Evolutionary conservation across 2,888 invertebrate genomes (phyloP).

Genomic region (Limnephilus rhombicus): DNA sequence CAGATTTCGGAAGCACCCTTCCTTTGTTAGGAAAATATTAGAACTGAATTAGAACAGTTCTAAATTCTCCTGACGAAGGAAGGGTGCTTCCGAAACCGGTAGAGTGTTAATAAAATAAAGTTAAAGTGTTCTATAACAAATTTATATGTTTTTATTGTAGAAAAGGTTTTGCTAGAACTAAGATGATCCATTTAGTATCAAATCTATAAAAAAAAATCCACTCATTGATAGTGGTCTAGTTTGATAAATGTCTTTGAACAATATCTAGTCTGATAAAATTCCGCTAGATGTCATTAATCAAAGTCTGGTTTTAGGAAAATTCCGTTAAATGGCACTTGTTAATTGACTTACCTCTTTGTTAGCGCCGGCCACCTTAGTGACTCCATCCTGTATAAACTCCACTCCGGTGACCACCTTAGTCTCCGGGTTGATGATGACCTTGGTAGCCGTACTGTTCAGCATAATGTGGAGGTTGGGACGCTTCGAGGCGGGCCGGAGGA

Average conservation of each 20-base stretch:
- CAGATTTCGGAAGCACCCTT: too few species aligned
- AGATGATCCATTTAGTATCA: not conserved
- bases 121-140: too few species aligned
- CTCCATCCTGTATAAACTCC: slow-evolving; percentile 78
- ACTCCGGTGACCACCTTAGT: slow-evolving; percentile 79
- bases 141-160: too few species aligned
- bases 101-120: too few species aligned
- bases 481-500: slow-evolving; percentile 78
- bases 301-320: not conserved
- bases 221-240: too few species aligned
- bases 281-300: not conserved
- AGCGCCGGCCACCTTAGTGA: slow-evolving; percentile 74
- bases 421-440: slow-evolving; percentile 75
- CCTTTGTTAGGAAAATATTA: too few species aligned
- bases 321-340: not conserved
- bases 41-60: too few species aligned
- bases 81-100: too few species aligned
- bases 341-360: slow-evolving; percentile 74
- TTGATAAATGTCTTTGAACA: not conserved
- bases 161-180: too few species aligned
- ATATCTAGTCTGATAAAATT: not conserved
- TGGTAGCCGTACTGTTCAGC: slow-evolving; percentile 80
- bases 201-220: not conserved
- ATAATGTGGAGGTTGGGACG: slow-evolving; percentile 80
- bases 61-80: too few species aligned